A percentile compares a stretch with the other conserved stretches of the same genome.
Evolutionary conservation across 2,797 vertebrate genomes (phyloP).

Genomic region (Scolopax bukidnonensis): DNA sequence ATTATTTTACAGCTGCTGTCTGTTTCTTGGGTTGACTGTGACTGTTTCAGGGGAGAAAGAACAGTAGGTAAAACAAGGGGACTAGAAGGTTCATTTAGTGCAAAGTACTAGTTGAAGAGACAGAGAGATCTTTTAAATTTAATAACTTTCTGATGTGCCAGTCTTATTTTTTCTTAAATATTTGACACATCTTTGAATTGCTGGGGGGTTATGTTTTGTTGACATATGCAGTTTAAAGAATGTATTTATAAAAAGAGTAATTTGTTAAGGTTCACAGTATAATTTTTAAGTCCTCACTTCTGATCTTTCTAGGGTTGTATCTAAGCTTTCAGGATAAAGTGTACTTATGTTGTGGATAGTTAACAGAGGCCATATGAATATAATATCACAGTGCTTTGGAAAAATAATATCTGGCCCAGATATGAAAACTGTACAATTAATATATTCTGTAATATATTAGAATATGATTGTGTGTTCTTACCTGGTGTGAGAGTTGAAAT

Average conservation of each 20-base stretch:
- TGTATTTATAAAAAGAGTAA: background rate
- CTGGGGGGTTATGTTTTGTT: background rate
- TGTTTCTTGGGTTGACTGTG: background rate
- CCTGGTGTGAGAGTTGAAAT: background rate
- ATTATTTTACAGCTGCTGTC: background rate
- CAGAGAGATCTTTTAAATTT: background rate
- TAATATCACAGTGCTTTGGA: background rate
- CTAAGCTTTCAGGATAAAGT: background rate
- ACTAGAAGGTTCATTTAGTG: background rate
- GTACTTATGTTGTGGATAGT: background rate
- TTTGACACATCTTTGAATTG: background rate
- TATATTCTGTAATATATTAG: background rate
- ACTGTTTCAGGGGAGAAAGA: fast-evolving
- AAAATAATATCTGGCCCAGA: background rate
- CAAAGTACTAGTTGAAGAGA: background rate
- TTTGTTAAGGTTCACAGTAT: background rate
- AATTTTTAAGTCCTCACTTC: background rate
- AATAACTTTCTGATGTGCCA: background rate
- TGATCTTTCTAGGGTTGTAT: background rate
- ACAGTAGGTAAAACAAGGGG: background rate
- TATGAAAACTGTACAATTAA: background rate
- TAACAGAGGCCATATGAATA: background rate
- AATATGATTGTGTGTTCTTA: background rate
- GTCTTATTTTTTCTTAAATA: background rate
- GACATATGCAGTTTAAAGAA: background rate